A percentile compares a stretch with the other conserved stretches of the same genome.
Conservation (phyloP, 2,113 vertebrate genomes). For the Serranochromis macrocephalus region DNA sequence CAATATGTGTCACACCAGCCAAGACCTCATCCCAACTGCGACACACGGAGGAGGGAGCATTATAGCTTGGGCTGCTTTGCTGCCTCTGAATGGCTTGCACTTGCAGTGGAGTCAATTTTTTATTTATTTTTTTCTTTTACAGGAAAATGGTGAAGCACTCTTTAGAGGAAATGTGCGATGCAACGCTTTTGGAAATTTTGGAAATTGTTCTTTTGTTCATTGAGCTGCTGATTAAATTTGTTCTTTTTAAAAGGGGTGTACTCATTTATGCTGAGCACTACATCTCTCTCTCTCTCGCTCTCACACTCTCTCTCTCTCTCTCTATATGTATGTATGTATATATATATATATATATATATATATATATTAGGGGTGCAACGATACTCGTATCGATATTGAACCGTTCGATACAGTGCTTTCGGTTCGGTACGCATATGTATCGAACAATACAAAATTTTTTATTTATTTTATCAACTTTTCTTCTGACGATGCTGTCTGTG, state of each 20-base stretch:
- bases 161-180: background rate
- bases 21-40: background rate
- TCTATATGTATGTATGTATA: too few relatives aligned
- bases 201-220: background rate
- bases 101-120: background rate
- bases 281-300: accelerated
- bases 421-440: too few relatives aligned
- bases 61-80: background rate
- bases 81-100: background rate
- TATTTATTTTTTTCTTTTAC: background rate
- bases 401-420: too few relatives aligned
- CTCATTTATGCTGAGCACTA: background rate
- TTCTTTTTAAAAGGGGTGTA: background rate
- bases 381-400: too few relatives aligned
- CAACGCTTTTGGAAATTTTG: background rate
- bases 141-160: background rate
- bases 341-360: too few relatives aligned
- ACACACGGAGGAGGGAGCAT: background rate
- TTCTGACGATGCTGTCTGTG: too few relatives aligned
- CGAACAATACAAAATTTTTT: too few relatives aligned
- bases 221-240: background rate
- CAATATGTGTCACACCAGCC: background rate
- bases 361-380: too few relatives aligned
- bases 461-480: too few relatives aligned
- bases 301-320: too few relatives aligned